Percentiles rank a stretch among this genome's conserved stretches.
phyloP scores from a whole-genome alignment of 2,113 vertebrate species.

The Falco punctatus region DNA sequence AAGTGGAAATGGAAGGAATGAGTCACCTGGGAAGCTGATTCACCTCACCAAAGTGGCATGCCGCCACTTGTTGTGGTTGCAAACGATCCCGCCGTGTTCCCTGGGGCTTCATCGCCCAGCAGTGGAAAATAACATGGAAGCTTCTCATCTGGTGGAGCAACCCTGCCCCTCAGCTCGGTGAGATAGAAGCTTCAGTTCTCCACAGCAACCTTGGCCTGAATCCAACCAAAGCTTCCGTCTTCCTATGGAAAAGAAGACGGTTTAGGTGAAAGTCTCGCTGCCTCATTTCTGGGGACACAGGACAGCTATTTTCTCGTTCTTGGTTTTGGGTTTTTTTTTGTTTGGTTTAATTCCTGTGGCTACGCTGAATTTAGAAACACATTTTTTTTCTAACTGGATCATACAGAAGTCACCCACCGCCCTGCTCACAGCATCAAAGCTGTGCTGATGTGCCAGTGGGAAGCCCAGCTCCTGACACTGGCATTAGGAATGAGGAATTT shows the following conservation, averaged over 20 bases:
- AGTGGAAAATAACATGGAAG: not conserved
- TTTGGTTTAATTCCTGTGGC: not conserved
- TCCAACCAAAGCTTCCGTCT: not conserved
- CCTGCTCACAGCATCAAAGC: not conserved
- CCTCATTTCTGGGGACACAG: not conserved
- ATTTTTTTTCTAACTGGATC: not conserved
- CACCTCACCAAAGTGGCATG: rapidly evolving
- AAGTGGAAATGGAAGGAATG: not conserved
- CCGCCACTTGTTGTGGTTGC: not conserved
- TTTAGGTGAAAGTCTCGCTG: not conserved
- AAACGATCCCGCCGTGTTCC: rapidly evolving
- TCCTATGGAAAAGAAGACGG: not conserved
- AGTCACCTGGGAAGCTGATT: not conserved
- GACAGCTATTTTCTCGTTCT: not conserved
- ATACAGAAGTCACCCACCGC: not conserved
- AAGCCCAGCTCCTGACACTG: not conserved
- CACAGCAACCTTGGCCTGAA: not conserved
- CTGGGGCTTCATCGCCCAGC: not conserved
- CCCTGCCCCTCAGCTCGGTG: not conserved
- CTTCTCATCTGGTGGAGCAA: not conserved
- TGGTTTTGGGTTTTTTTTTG: not conserved
- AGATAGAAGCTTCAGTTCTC: not conserved
- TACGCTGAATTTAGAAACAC: not conserved
- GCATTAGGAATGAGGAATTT: not conserved
- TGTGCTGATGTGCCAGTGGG: not conserved